phyloP scores from a whole-genome alignment of 2,888 invertebrate genomes.

The Oscheius onirici region DNA sequence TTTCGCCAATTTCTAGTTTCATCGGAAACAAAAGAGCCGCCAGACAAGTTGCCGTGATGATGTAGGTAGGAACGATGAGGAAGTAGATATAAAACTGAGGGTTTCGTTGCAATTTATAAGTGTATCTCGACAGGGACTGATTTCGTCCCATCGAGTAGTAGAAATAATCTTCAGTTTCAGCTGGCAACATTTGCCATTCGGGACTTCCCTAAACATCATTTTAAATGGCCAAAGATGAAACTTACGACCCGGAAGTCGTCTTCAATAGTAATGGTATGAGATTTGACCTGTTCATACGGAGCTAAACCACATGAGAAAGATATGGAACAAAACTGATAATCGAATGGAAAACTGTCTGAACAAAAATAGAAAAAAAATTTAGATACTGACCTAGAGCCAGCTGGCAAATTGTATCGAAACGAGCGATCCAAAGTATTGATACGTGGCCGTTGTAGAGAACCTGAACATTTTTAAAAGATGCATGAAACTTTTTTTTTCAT shows the following conservation, averaged over 20 bases:
- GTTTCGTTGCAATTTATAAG: constrained; percentile 5
- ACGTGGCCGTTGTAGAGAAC: background rate
- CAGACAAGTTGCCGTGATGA: constrained; percentile 6
- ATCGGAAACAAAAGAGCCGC: background rate
- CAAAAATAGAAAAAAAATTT: background rate
- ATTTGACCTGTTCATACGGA: background rate
- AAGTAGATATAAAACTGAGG: constrained; percentile 16
- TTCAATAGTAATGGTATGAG: background rate
- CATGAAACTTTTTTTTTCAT: too few relatives aligned
- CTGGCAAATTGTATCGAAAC: constrained; percentile 8
- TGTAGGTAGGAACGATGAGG: constrained; percentile 6
- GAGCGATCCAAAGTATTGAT: background rate
- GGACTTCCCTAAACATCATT: background rate
- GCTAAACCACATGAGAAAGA: background rate
- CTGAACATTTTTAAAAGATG: too few relatives aligned
- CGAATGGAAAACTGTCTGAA: background rate
- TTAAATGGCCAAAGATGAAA: background rate
- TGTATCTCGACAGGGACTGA: background rate
- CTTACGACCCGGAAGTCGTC: constrained; percentile 9
- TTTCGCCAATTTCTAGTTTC: constrained; percentile 23
- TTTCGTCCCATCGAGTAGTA: constrained; percentile 9
- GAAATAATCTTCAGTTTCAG: background rate
- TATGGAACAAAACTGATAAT: background rate
- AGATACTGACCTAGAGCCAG: background rate
- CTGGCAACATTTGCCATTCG: background rate